These are phyloP conservation scores for Lamprotornis superbus DNA, from an alignment of 2,113 vertebrate species.

Conservation along the genomic window DNA sequence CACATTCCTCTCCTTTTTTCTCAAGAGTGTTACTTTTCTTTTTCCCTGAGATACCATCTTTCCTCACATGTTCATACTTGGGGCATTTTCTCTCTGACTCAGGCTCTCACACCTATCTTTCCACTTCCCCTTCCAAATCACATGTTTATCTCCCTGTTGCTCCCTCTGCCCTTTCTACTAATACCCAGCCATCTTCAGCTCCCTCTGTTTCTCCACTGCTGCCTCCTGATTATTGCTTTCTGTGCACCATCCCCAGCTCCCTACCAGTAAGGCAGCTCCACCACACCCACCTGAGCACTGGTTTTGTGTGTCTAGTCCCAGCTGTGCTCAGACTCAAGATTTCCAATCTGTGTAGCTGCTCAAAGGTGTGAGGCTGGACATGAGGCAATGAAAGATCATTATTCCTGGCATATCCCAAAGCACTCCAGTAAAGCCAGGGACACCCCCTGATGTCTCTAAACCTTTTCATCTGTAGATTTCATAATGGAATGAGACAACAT, in stretches of 20 bases:
- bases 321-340: neutral
- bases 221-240: accelerated
- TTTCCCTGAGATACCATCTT: accelerated
- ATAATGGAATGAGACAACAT: conserved; percentile 21
- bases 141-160: accelerated
- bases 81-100: neutral
- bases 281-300: neutral
- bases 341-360: neutral
- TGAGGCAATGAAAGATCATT: neutral
- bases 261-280: neutral
- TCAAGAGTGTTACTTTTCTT: neutral
- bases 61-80: neutral
- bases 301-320: neutral
- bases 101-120: neutral
- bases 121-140: neutral
- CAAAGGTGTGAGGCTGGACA: neutral
- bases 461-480: neutral
- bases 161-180: neutral
- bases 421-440: neutral
- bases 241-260: neutral
- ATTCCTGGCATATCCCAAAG: neutral
- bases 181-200: neutral
- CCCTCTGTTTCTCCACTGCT: neutral
- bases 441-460: neutral
- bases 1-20: neutral